Evolutionary conservation across 2,888 invertebrate species (phyloP).

Genomic region (Hydroisotoma schaefferi): DNA sequence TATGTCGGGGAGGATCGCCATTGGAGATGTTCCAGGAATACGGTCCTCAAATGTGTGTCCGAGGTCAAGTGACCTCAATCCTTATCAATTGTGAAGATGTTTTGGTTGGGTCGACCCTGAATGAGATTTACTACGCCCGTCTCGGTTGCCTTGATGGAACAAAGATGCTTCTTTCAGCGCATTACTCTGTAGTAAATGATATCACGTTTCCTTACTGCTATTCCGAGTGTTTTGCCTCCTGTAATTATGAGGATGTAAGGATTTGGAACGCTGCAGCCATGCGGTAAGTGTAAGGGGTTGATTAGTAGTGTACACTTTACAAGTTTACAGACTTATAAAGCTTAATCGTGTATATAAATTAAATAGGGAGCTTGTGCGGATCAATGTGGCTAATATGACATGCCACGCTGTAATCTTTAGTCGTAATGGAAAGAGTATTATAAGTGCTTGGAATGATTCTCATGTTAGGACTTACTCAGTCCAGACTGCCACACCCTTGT

Average conservation of each 20-base stretch:
- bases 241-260: conserved; percentile 76
- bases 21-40: conserved; percentile 33
- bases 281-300: no score
- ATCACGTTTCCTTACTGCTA: conserved; percentile 67
- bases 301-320: no score
- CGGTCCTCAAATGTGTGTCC: conserved; percentile 44
- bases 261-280: conserved; percentile 75
- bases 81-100: conserved; percentile 62
- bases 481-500: conserved; percentile 73
- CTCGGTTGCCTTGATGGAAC: conserved; percentile 62
- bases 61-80: conserved; percentile 70
- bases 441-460: conserved; percentile 58
- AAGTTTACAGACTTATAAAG: no score
- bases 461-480: conserved; percentile 72
- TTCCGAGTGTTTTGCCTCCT: conserved; percentile 72
- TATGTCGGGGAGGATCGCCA: conserved; percentile 33
- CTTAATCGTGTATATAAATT: no score
- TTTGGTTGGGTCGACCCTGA: conserved; percentile 70
- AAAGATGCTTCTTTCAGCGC: conserved; percentile 64
- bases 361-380: conserved; percentile 78
- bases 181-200: conserved; percentile 73
- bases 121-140: conserved; percentile 77
- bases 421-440: conserved; percentile 72
- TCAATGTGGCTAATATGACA: conserved; percentile 80
- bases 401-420: conserved; percentile 76